These are phyloP conservation scores for Electrona antarctica DNA, from an alignment of 2,113 vertebrate genomes.

Conservation along the genomic window DNA sequence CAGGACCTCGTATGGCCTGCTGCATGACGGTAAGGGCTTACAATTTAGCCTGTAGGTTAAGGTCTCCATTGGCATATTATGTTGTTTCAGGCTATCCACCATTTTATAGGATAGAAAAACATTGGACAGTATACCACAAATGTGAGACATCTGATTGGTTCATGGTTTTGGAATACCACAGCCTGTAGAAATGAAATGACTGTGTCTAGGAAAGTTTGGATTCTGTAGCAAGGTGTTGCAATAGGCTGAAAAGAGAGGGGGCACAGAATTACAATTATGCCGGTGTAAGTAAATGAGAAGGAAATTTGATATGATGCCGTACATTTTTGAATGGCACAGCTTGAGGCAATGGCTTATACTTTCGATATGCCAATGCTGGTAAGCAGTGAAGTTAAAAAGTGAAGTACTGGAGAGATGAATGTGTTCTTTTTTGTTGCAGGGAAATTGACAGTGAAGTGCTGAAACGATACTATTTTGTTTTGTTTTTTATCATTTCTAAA, in stretches of 20 bases:
- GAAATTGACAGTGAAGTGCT: slow-evolving; percentile 9
- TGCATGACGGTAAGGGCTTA: slow-evolving; percentile 13
- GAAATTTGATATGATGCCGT: slow-evolving; percentile 11
- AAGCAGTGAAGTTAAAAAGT: background rate
- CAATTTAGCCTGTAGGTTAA: background rate
- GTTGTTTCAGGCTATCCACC: background rate
- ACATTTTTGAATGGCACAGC: slow-evolving; percentile 14
- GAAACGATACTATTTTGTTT: slow-evolving; percentile 12
- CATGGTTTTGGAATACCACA: slow-evolving; percentile 44
- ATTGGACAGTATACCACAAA: background rate
- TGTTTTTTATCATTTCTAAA: slow-evolving; percentile 47
- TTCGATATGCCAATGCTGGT: slow-evolving; percentile 12
- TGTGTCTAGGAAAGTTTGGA: slow-evolving; percentile 48
- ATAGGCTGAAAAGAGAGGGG: slow-evolving; percentile 16
- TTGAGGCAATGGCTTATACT: slow-evolving; percentile 1
- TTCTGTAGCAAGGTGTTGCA: slow-evolving; percentile 31
- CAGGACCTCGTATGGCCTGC: background rate
- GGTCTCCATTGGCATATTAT: slow-evolving; percentile 1
- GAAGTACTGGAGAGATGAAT: slow-evolving; percentile 19
- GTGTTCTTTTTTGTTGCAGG: slow-evolving; percentile 16
- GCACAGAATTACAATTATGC: slow-evolving; percentile 26
- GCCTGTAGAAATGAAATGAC: slow-evolving; percentile 39
- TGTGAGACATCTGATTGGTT: slow-evolving; percentile 26
- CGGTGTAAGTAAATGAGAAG: slow-evolving; percentile 24
- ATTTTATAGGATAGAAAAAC: slow-evolving; percentile 20